These are phyloP conservation scores for Spondyliosoma cantharus DNA, from an alignment of 2,797 vertebrate genomes.

Conservation along the genomic window DNA sequence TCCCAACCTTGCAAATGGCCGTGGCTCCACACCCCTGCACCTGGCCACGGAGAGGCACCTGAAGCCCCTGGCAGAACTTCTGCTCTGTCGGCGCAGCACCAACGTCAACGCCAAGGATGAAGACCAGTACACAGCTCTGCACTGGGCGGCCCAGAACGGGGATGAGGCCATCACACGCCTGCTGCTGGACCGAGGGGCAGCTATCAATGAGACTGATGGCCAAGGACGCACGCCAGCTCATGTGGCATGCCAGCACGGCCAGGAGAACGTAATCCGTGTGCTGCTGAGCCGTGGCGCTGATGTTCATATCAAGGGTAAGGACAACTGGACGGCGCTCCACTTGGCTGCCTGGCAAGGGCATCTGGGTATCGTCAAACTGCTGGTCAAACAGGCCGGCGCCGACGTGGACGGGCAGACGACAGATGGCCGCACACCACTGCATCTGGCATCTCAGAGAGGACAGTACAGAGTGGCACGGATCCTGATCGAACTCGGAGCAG, in stretches of 20 bases:
- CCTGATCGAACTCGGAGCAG: conserved; percentile 90
- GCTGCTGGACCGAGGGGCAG: conserved; percentile 90
- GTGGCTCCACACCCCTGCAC: conserved; percentile 92
- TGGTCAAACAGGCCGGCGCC: conserved; percentile 90
- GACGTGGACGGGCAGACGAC: conserved; percentile 88
- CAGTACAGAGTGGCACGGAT: conserved; percentile 97
- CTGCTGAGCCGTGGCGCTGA: conserved; percentile 91
- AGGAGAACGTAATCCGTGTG: conserved; percentile 92
- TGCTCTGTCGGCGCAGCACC: conserved; percentile 90
- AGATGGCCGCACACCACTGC: conserved; percentile 92
- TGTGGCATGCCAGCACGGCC: conserved; percentile 96
- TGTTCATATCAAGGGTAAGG: conserved; percentile 87
- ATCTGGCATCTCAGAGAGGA: conserved; percentile 94
- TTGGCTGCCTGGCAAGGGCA: conserved; percentile 96
- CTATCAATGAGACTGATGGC: conserved; percentile 90
- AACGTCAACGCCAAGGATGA: conserved; percentile 94
- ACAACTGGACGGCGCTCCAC: conserved; percentile 94
- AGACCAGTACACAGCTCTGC: conserved; percentile 97
- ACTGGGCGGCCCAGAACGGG: conserved; percentile 94
- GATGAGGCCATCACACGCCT: conserved; percentile 92
- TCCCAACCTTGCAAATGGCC: conserved; percentile 89
- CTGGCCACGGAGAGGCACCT: conserved; percentile 90
- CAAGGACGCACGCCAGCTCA: conserved; percentile 95
- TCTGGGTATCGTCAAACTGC: conserved; percentile 92
- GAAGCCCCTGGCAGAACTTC: conserved; percentile 90